phyloP scores from a whole-genome alignment of 1,140 invertebrate species.

The Meloidogyne chitwoodi region DNA sequence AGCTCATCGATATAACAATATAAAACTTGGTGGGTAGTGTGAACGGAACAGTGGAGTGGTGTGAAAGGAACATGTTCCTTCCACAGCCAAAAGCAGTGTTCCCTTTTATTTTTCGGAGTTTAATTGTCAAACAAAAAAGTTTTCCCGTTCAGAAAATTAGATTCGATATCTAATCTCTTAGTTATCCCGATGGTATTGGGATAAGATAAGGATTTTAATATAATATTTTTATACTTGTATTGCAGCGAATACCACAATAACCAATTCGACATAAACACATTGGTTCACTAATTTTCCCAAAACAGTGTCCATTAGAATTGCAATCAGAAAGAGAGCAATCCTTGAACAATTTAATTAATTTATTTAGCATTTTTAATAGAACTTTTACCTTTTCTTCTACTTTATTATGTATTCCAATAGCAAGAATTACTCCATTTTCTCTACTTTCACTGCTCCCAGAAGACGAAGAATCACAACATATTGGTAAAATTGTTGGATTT shows the following conservation, averaged over 20 bases:
- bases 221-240: neutral
- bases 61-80: too few species aligned
- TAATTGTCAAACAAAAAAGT: too few species aligned
- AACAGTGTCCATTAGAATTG: constrained; percentile 7
- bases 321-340: constrained; percentile 3
- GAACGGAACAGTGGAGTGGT: too few species aligned
- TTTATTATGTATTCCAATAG: neutral
- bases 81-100: too few species aligned
- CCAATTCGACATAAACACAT: neutral
- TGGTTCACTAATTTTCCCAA: neutral
- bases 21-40: too few species aligned
- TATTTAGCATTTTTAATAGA: neutral
- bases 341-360: neutral
- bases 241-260: constrained; percentile 9
- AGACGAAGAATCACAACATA: neutral
- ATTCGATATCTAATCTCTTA: too few species aligned
- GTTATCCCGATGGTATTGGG: too few species aligned
- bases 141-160: too few species aligned
- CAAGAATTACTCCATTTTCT: neutral
- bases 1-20: too few species aligned
- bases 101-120: too few species aligned
- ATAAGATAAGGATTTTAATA: neutral
- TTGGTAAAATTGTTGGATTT: neutral
- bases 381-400: neutral
- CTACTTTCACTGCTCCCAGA: neutral